Evolutionary conservation across 2,888 invertebrate species (phyloP), one percentile per base, ranked within the genome.

Genomic region (Drosophila meridiana): DNA sequence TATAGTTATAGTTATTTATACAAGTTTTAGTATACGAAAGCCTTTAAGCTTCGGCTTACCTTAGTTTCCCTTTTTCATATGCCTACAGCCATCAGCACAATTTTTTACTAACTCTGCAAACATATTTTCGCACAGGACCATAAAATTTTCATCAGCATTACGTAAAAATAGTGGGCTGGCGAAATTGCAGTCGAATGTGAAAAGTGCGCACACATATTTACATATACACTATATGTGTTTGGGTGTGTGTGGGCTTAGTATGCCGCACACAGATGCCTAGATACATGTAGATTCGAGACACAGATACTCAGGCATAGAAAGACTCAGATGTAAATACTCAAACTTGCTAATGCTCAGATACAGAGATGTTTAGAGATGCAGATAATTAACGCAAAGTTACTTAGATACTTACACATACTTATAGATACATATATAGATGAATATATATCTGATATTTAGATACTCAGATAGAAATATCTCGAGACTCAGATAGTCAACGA

Each of bases 131-230:
- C 45, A 55, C 48, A 60, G 68, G 77, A 80, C 65, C 73, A 74
- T 66, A 64, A 68, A 85, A 83, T 85, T 85, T 85, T 85, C 88
- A 85, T 85, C 84, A 84, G 72, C 59, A 61, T 84, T 89, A 82
- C 80, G 89, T 79, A 84, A 85, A 52, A 85, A 69, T 73, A 48
- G 66, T 66, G 11, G 34, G 28, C 67, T 80, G 55, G 57, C 66
- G 47, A 83, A 80, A 84, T 79, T 89, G 80, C 85, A 87, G 59
- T 60, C 48, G 55, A 79, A 79, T 82, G 74, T 72, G 84, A 74
- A 69, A 82, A 78, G 52, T 66, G 67, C 50, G 43, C 62, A 53
- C 74, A 45, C 13, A 28, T 28, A 57, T 32, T 28, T 55, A 55
- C 32, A 57, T 60, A 56, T n/a, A 43, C 58, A 5, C 4, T 11